These are phyloP conservation scores for Sparidentex hasta DNA, from an alignment of 2,797 vertebrate genomes.

Conservation along the genomic window DNA sequence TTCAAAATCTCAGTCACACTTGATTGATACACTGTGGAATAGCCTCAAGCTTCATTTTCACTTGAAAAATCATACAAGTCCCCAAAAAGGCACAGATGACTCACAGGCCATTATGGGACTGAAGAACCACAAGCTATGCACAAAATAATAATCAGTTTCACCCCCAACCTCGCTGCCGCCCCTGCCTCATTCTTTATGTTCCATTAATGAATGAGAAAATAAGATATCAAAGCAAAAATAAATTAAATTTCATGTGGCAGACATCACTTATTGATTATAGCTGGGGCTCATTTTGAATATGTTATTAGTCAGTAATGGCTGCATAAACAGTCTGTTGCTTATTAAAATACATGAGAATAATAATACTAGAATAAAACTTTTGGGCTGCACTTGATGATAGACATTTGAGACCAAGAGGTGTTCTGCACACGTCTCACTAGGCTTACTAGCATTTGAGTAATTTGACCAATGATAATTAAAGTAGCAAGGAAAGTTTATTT, in stretches of 20 bases:
- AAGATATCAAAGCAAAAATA: constrained; percentile 61
- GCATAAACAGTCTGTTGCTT: constrained; percentile 51
- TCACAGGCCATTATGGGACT: constrained; percentile 55
- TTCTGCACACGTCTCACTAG: background rate
- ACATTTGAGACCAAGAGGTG: background rate
- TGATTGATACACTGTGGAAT: constrained; percentile 85
- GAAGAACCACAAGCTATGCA: constrained; percentile 53
- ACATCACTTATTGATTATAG: constrained; percentile 66
- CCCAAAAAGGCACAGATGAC: constrained; percentile 54
- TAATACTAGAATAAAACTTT: constrained; percentile 24
- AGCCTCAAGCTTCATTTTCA: constrained; percentile 76
- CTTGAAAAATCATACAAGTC: constrained; percentile 66
- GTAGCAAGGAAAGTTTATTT: no score
- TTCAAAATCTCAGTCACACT: constrained; percentile 81
- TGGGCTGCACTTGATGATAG: constrained; percentile 10
- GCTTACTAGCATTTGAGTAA: background rate
- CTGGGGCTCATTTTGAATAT: constrained; percentile 33
- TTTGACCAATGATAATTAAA: constrained; percentile 36
- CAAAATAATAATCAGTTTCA: constrained; percentile 65
- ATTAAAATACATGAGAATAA: constrained; percentile 49
- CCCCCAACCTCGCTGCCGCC: background rate
- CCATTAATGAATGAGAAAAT: constrained; percentile 65
- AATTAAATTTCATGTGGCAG: constrained; percentile 51
- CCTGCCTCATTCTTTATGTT: constrained; percentile 38
- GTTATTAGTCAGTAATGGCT: constrained; percentile 48